Evolutionary conservation across 2,113 vertebrate genomes (phyloP).

Genomic region (Lycaon pictus): DNA sequence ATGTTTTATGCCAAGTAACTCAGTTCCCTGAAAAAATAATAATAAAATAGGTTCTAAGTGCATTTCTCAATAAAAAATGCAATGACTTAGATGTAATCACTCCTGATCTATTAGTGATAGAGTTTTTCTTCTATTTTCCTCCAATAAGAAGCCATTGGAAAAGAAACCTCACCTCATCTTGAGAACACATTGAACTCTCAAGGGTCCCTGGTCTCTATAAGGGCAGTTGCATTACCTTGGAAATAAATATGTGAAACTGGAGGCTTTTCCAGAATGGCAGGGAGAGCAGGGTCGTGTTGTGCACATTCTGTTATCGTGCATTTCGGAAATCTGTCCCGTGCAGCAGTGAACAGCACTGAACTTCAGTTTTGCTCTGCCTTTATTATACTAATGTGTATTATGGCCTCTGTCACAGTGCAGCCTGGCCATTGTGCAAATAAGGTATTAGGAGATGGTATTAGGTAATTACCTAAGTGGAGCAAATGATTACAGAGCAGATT

Average conservation of each 20-base stretch:
- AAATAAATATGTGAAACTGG: constrained; percentile 35
- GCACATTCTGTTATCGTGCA: accelerated
- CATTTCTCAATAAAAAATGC: constrained; percentile 49
- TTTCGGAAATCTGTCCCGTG: background rate
- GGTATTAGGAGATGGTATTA: constrained; percentile 46
- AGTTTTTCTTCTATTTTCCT: constrained; percentile 16
- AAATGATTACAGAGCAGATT: background rate
- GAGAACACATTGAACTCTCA: constrained; percentile 14
- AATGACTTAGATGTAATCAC: background rate
- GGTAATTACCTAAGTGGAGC: background rate
- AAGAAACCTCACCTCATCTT: constrained; percentile 5
- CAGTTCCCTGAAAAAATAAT: background rate
- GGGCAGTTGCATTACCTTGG: constrained; percentile 47
- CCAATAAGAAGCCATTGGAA: constrained; percentile 1
- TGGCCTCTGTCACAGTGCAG: background rate
- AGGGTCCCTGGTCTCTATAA: background rate
- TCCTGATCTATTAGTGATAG: background rate
- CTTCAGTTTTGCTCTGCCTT: background rate
- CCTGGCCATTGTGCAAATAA: constrained; percentile 64
- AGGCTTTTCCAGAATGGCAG: background rate
- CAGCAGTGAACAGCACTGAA: accelerated
- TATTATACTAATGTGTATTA: background rate
- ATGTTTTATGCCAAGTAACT: background rate
- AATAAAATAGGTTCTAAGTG: background rate
- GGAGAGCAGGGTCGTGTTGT: background rate